Conservation (phyloP, 64 coral and sea anemone species). For the Montipora capricornis region DNA sequence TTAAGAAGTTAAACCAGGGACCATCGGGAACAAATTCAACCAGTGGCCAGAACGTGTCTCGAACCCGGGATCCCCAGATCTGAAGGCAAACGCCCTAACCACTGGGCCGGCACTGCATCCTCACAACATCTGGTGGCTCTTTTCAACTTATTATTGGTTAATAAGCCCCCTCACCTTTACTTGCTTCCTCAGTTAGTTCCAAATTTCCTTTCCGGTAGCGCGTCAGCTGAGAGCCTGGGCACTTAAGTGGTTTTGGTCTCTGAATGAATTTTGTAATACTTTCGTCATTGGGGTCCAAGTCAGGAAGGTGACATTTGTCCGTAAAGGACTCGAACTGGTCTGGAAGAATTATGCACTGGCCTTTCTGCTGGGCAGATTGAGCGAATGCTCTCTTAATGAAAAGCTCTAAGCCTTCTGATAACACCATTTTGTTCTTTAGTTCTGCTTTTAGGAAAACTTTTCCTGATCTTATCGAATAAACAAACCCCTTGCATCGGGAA, state of each 20-base stretch:
- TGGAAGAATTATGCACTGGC: neutral
- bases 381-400: conserved; percentile 39
- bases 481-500: conserved; percentile 66
- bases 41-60: too few species aligned
- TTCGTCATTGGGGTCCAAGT: conserved; percentile 51
- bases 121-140: too few species aligned
- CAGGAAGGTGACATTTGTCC: conserved; percentile 35
- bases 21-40: too few species aligned
- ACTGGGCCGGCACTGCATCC: too few species aligned
- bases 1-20: too few species aligned
- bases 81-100: too few species aligned
- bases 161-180: neutral
- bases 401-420: neutral
- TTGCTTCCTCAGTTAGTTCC: conserved; percentile 16
- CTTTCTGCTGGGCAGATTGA: conserved; percentile 2
- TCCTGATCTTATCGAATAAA: conserved; percentile 37
- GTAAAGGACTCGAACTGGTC: conserved; percentile 15
- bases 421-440: conserved; percentile 35
- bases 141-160: neutral
- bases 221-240: conserved; percentile 63
- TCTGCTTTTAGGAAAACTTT: conserved; percentile 30
- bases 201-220: conserved; percentile 50
- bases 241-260: neutral
- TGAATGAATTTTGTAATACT: neutral
- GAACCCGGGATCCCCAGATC: too few species aligned